A percentile compares a stretch with the other conserved stretches of the same genome.
Evolutionary conservation across 1,140 invertebrate genomes (phyloP).

Genomic region (Zaprionus kolodkinae): DNA sequence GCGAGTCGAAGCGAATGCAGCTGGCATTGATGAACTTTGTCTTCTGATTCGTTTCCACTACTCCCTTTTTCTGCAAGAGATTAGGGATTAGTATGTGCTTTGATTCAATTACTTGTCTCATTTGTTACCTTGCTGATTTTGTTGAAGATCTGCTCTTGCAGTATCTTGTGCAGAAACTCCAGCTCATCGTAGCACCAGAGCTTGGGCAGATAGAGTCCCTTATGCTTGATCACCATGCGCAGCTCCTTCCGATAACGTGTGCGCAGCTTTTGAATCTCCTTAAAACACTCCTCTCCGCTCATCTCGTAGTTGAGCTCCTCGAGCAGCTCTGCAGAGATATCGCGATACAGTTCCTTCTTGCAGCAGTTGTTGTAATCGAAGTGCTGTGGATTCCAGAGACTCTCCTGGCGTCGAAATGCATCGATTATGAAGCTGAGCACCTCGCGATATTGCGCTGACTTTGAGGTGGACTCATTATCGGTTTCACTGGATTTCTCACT

Average conservation of each 20-base stretch:
- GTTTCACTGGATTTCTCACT: constrained; percentile 73
- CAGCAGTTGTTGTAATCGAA: constrained; percentile 60
- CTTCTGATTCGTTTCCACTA: constrained; percentile 64
- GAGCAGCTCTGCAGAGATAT: constrained; percentile 63
- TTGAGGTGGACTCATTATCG: constrained; percentile 63
- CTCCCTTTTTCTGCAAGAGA: constrained; percentile 62
- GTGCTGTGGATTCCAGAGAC: constrained; percentile 76
- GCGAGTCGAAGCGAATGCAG: constrained; percentile 50
- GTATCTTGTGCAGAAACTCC: constrained; percentile 70
- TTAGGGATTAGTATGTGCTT: too few species aligned
- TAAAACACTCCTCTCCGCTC: constrained; percentile 70
- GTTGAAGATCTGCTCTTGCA: constrained; percentile 71
- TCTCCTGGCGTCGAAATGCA: constrained; percentile 63
- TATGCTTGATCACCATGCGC: constrained; percentile 73
- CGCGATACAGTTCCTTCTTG: constrained; percentile 67
- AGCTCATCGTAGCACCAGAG: constrained; percentile 80
- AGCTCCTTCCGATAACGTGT: constrained; percentile 78
- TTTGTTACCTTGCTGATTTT: constrained; percentile 68
- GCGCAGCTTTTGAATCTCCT: constrained; percentile 73
- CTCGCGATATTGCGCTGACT: constrained; percentile 63
- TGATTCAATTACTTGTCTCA: background rate
- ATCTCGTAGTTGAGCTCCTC: constrained; percentile 69
- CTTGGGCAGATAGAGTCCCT: constrained; percentile 76
- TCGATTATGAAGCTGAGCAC: constrained; percentile 70
- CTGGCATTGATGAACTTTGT: constrained; percentile 70